Percentiles rank a stretch among this genome's conserved stretches.
These are phyloP conservation scores for Temnothorax curvispinosus DNA, from an alignment of 1,140 invertebrate species.

Conservation along the genomic window DNA sequence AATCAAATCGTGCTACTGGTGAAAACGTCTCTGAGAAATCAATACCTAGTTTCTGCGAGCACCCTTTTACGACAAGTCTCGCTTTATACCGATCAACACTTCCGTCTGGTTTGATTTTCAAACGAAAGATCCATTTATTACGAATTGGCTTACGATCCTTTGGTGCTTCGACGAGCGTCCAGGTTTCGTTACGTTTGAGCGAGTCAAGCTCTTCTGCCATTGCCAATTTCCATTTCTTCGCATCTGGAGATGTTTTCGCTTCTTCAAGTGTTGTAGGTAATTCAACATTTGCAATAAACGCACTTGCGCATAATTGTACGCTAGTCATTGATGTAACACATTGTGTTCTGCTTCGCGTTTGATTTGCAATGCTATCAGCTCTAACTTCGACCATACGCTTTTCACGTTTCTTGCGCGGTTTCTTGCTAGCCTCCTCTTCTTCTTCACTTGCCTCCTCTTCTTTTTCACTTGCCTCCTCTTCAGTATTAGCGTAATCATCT, in stretches of 20 bases:
- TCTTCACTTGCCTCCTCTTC: too few species aligned
- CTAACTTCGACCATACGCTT: background rate
- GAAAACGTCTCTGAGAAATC: conserved; percentile 13
- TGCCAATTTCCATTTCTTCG: background rate
- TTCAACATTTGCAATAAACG: background rate
- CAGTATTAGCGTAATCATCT: too few species aligned
- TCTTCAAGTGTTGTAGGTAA: conserved; percentile 9
- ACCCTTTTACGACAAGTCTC: background rate
- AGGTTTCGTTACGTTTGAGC: too few species aligned
- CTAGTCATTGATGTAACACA: background rate
- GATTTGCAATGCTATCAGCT: background rate
- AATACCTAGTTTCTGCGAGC: conserved; percentile 27
- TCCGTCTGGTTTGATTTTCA: background rate
- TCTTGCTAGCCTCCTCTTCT: background rate
- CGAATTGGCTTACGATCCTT: too few species aligned
- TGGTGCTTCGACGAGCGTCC: too few species aligned
- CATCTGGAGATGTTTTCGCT: background rate
- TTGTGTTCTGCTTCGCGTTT: background rate
- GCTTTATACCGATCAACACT: conserved; percentile 10
- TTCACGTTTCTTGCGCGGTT: background rate
- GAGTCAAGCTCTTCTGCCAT: too few species aligned
- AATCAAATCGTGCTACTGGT: conserved; percentile 55
- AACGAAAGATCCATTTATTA: background rate
- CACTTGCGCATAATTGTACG: background rate
- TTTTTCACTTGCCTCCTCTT: too few species aligned